Conservation (phyloP, 1,140 invertebrate genomes). For the Euura saliciscinereae region DNA sequence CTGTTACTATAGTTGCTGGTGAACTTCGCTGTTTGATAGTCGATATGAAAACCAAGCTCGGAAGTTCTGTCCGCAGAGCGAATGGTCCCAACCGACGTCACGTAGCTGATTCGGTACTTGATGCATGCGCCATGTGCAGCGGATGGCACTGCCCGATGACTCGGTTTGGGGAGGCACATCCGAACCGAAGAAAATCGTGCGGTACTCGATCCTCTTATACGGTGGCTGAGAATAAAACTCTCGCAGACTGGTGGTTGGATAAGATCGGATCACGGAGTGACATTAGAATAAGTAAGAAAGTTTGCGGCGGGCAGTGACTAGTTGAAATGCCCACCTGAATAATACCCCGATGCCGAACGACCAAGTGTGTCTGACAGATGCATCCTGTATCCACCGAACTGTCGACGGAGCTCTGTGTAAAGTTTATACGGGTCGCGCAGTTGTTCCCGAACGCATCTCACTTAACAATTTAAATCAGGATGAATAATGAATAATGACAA, state of each 20-base stretch:
- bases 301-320: conserved; percentile 4
- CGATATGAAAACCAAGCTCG: too few species aligned
- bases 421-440: neutral
- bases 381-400: conserved; percentile 6
- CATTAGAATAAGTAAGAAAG: conserved; percentile 3
- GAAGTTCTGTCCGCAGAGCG: too few species aligned
- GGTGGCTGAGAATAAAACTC: neutral
- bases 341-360: conserved; percentile 3
- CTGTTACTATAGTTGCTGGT: too few species aligned
- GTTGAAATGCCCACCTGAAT: conserved; percentile 7
- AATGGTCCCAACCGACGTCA: too few species aligned
- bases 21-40: too few species aligned
- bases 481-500: conserved; percentile 18
- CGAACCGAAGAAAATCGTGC: too few species aligned
- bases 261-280: neutral
- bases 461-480: conserved; percentile 19
- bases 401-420: neutral
- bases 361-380: conserved; percentile 10
- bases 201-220: neutral
- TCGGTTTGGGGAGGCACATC: too few species aligned
- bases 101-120: too few species aligned
- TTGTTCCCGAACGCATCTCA: conserved; percentile 8
- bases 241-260: neutral
- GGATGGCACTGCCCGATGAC: too few species aligned
- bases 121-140: too few species aligned